Conservation (phyloP, 2,113 vertebrate genomes). For the Barbus barbus region DNA sequence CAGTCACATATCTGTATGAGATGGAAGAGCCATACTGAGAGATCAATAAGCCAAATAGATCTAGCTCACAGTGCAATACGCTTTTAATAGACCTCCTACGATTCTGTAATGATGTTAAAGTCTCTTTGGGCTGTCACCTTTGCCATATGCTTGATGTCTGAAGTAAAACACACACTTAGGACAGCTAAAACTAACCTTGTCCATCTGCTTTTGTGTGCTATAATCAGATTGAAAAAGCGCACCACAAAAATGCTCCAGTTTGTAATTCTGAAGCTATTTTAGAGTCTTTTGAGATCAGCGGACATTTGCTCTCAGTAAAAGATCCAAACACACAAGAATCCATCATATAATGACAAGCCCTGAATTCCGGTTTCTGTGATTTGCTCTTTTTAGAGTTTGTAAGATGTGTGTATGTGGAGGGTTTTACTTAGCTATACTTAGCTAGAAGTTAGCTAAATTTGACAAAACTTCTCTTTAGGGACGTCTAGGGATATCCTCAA, state of each 20-base stretch:
- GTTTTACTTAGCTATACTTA: background rate
- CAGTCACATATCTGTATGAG: conserved; percentile 41
- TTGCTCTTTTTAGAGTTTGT: conserved; percentile 32
- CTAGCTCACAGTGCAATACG: conserved; percentile 40
- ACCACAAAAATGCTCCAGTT: conserved; percentile 29
- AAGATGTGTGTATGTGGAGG: background rate
- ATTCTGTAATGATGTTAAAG: conserved; percentile 30
- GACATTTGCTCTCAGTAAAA: conserved; percentile 55
- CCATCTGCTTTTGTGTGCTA: conserved; percentile 7
- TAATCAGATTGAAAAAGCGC: conserved; percentile 6
- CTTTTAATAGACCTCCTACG: conserved; percentile 40
- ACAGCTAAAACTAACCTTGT: conserved; percentile 40
- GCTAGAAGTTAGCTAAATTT: background rate
- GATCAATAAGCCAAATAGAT: conserved; percentile 58
- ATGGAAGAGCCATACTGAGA: conserved; percentile 53
- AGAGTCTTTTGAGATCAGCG: conserved; percentile 52
- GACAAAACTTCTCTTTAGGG: background rate
- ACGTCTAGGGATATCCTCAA: background rate
- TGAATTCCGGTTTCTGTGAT: conserved; percentile 44
- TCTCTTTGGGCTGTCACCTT: background rate
- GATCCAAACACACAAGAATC: conserved; percentile 49
- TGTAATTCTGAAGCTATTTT: conserved; percentile 53
- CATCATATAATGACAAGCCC: conserved; percentile 54
- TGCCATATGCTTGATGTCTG: background rate
- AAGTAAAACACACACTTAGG: conserved; percentile 36